These are phyloP conservation scores for Anomalospiza imberbis DNA, from an alignment of 2,797 vertebrate species.

Conservation along the genomic window DNA sequence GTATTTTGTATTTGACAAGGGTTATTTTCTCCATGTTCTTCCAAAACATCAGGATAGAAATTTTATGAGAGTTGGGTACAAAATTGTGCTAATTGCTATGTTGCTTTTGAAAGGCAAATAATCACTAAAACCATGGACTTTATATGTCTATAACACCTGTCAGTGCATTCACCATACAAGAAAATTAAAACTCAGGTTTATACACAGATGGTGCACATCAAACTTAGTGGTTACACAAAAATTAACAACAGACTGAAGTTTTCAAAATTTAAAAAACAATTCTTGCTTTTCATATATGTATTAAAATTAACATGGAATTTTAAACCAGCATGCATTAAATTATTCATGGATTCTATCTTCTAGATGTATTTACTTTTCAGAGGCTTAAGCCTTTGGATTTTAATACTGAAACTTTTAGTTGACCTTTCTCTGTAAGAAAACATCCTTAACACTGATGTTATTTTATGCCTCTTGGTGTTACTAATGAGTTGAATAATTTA, in stretches of 20 bases:
- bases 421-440: slow-evolving; percentile 73
- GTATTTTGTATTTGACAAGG: neutral
- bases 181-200: neutral
- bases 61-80: neutral
- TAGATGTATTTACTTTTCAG: slow-evolving; percentile 48
- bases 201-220: neutral
- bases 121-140: neutral
- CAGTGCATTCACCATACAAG: neutral
- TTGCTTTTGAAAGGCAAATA: neutral
- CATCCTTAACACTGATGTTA: slow-evolving; percentile 72
- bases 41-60: neutral
- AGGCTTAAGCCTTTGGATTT: slow-evolving; percentile 61
- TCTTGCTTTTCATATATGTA: neutral
- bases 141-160: neutral
- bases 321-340: neutral
- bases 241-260: neutral
- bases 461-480: slow-evolving; percentile 80
- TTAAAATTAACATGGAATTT: slow-evolving; percentile 4
- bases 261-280: neutral
- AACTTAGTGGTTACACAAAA: neutral
- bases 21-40: neutral
- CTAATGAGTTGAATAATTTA: slow-evolving; percentile 94
- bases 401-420: slow-evolving; percentile 70
- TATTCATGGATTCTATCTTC: slow-evolving; percentile 17
- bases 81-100: neutral